Base-by-base conservation (phyloP, 2,113 vertebrate genomes). In the Callopanchax toddi region DNA sequence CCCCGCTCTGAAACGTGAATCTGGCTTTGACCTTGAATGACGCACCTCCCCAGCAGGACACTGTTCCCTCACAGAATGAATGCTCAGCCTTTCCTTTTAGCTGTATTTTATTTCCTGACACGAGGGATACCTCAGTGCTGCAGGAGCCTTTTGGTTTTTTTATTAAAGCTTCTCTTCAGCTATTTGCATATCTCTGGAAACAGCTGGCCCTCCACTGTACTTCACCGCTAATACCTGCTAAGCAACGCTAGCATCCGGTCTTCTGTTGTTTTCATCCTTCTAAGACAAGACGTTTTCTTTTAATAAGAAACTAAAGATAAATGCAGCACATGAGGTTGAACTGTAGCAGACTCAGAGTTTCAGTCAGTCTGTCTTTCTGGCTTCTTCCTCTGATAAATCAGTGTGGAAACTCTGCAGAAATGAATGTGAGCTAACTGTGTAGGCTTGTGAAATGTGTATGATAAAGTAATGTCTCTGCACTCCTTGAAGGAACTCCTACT, bases 131-230 rank as follows among this genome's bases (percentile, higher is more conserved):
- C 71, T 79, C 67, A 51, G 15, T 60, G 44, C 56, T 5, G 71
- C 63, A 45, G 21, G 15, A 43, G 60, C 76, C 56, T 81, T 85
- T 83, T 79, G 60, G 68, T 78, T 88, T 71, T 88, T 71, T 66
- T 75, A 83, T 83, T 75, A 86, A 85, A 83, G 84, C 79, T 62
- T 26, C 53, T 72, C 81, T 57, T 26, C 25, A 11, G 39, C 55
- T 72, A 69, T 87, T 85, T 87, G 71, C 84, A 80, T 87, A 85
- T 82, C 82, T 71, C 80, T 65, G 74, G 71, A 70, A 83, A 60
- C 84, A 85, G 82, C 82, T 75, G 82, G 67, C 44, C 60, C 72
- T 53, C 11, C 3, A 10, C 60, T 46, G 32, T 52, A 22, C 74
- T 67, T 71, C 55, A 50, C 71, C 46, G 63, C 49, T 78, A 72